Conservation (phyloP, 92 coral and sea anemone species). For the Siderastrea siderea region DNA sequence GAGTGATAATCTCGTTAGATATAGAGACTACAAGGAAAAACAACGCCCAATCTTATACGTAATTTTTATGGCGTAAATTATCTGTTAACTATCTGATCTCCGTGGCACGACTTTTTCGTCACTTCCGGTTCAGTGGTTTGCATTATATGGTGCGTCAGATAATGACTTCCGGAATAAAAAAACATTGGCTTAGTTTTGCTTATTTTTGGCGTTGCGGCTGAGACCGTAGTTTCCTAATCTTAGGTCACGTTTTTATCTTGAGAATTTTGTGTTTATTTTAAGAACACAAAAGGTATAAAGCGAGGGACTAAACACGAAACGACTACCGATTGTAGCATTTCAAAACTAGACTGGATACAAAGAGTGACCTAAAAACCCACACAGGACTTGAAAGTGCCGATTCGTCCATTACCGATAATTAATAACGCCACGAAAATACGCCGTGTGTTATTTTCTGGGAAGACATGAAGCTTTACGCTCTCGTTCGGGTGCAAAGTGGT, state of each 20-base stretch:
- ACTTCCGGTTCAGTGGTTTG: neutral
- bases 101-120: neutral
- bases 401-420: neutral
- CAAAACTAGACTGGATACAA: neutral
- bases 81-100: neutral
- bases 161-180: neutral
- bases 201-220: neutral
- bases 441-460: neutral
- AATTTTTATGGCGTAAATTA: neutral
- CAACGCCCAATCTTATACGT: neutral
- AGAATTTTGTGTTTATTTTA: constrained; percentile 2
- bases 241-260: constrained; percentile 12
- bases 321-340: too few relatives aligned
- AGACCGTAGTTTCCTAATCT: neutral
- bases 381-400: constrained; percentile 8
- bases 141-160: neutral
- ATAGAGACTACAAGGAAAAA: neutral
- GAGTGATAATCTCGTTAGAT: neutral
- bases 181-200: neutral
- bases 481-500: neutral
- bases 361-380: neutral
- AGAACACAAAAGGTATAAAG: neutral
- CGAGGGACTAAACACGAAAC: neutral
- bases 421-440: neutral
- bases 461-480: constrained; percentile 13